Evolutionary conservation across 1,140 invertebrate genomes (phyloP).

Genomic region (Drosophila saltans): DNA sequence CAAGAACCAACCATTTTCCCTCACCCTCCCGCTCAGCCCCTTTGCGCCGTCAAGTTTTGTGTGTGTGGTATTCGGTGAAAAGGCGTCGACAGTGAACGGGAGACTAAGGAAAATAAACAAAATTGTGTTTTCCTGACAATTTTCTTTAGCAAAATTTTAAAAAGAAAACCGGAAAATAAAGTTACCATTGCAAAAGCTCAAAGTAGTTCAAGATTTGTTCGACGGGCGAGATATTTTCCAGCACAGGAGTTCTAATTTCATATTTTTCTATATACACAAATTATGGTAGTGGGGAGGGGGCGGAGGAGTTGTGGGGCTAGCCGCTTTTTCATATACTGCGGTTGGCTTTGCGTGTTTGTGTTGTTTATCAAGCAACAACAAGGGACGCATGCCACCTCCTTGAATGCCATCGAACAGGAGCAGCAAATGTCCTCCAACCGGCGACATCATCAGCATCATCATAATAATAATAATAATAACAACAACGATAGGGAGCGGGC

Average conservation of each 20-base stretch:
- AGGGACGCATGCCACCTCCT: constrained; percentile 50
- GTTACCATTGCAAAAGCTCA: neutral
- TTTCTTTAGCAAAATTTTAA: neutral
- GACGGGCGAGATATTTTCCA: neutral
- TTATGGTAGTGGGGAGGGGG: neutral
- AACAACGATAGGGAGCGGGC: constrained; percentile 28
- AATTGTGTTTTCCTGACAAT: constrained; percentile 2
- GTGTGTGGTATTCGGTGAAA: constrained; percentile 73
- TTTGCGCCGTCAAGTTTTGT: constrained; percentile 7
- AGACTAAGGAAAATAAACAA: constrained; percentile 45
- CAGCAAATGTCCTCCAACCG: constrained; percentile 30
- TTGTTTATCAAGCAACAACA: constrained; percentile 53
- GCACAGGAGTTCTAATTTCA: neutral
- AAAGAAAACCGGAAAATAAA: neutral
- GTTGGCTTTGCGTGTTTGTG: constrained; percentile 63
- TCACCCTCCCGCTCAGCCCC: neutral
- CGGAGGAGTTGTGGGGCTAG: neutral
- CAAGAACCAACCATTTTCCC: neutral
- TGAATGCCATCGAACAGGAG: constrained; percentile 63
- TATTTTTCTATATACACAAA: constrained; percentile 7
- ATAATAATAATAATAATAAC: constrained; percentile 25
- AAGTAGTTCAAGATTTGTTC: too few relatives aligned
- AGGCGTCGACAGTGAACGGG: constrained; percentile 29
- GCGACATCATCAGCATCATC: constrained; percentile 71
- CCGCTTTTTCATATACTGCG: constrained; percentile 23